Base-by-base conservation (phyloP, 30 jellyfish, hydroid and myxozoan genomes). In the Aurelia aurita complex sp. Pacific region DNA sequence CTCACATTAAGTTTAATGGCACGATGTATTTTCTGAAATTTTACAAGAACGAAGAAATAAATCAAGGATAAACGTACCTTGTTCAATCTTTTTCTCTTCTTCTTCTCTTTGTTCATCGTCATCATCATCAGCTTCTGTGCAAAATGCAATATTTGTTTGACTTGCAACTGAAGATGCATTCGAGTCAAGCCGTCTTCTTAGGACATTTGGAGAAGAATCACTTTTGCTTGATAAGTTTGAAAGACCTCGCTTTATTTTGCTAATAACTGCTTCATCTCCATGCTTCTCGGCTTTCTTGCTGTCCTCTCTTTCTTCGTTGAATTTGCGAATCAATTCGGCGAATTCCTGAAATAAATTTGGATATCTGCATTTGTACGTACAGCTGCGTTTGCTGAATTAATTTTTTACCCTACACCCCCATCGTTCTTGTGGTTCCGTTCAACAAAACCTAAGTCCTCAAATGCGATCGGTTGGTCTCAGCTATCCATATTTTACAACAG, bases 21-120 rank as follows among this genome's bases (percentile, higher is more conserved):
- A 46, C 8, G 2, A 7, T 46, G 57, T 1, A 4, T 9, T 16
- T 7, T 33, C 78, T 38, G n/a, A 18, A 5, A 3, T 13, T 29
- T 68, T 17, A 19, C 57, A 38, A 5, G 60, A 35, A 38, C 9
- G 23, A 38, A 3, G 52, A 68, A 68, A 46, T 0, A 46, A 5
- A 46, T 46, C 57, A 46, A 46, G 14, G 15, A 29, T 33, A 68
- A 17, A 23, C 19, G 1, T 53, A 81, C 92, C 92, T 64, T 66
- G 66, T 50, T 77, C 79, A 4, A 84, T 74, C 63, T 64, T 63
- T 74, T 84, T 76, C 6, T 43, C 76, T 10, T 84, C 93, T 1
- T 61, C 33, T 33, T 61, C 77, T 12, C 38, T 70, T 8, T 10
- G 73, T 7, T 79, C 77, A 5, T 23, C 68, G 19, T 50, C 60